phyloP scores from a whole-genome alignment of 2,888 invertebrate genomes.

The Muscina levida region DNA sequence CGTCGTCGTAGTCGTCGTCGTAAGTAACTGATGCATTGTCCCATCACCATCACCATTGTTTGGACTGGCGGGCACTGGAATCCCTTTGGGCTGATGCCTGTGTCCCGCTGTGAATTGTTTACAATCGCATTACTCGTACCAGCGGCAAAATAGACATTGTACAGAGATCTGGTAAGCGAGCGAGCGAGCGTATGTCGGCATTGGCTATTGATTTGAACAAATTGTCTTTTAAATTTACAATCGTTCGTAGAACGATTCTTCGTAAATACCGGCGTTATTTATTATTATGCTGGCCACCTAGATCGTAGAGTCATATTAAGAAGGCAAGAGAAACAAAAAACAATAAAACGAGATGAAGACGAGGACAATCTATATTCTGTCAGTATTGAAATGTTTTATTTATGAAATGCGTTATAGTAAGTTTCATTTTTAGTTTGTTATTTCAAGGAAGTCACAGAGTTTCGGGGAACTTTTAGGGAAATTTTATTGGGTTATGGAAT shows the following conservation, averaged over 20 bases:
- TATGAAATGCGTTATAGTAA: no score
- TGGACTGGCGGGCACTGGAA: conserved; percentile 2
- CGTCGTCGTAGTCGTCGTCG: background rate
- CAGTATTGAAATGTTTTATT: no score
- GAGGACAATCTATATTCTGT: no score
- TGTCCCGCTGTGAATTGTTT: conserved; percentile 34
- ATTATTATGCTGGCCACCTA: conserved; percentile 19
- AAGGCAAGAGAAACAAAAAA: no score
- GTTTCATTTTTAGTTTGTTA: no score
- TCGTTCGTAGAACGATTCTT: conserved; percentile 21
- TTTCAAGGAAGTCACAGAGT: no score
- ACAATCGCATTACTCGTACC: conserved; percentile 36
- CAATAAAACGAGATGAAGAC: no score
- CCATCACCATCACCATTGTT: background rate
- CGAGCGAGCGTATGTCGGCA: conserved; percentile 5
- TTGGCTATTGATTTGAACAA: conserved; percentile 28
- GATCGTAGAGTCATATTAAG: background rate
- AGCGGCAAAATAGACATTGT: conserved; percentile 26
- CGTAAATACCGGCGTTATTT: conserved; percentile 31
- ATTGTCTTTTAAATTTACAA: conserved; percentile 37
- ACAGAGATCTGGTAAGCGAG: background rate
- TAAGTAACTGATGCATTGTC: conserved; percentile 29
- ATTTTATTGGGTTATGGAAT: no score
- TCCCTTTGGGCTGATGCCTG: conserved; percentile 18
- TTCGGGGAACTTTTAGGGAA: no score